phyloP scores from a whole-genome alignment of 2,797 vertebrate species.

The Naso thynnoides region DNA sequence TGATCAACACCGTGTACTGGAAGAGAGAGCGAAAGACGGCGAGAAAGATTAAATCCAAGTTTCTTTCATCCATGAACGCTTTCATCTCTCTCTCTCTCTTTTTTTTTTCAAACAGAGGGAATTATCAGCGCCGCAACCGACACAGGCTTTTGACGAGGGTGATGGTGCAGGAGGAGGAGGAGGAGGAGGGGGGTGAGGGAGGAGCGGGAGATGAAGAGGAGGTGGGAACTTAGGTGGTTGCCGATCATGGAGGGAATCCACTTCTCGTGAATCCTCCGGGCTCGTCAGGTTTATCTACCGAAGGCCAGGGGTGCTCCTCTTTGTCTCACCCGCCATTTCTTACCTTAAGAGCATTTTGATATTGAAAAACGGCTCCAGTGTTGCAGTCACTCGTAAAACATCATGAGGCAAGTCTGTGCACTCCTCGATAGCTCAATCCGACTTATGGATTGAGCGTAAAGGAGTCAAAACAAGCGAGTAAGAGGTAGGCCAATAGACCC shows the following conservation, averaged over 20 bases:
- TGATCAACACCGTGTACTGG: constrained; percentile 88
- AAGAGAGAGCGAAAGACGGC: constrained; percentile 49
- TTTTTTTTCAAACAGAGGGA: constrained; percentile 93
- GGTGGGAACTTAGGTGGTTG: constrained; percentile 59
- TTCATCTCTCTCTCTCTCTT: constrained; percentile 91
- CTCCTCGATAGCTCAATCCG: constrained; percentile 45
- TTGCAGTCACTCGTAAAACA: constrained; percentile 3
- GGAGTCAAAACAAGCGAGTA: constrained; percentile 13
- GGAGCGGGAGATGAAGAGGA: constrained; percentile 35
- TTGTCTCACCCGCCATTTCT: constrained; percentile 49
- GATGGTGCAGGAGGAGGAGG: constrained; percentile 14
- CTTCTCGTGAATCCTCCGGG: constrained; percentile 31
- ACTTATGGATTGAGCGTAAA: constrained; percentile 13
- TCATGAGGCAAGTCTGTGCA: not conserved
- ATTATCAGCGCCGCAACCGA: constrained; percentile 93
- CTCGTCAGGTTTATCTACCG: constrained; percentile 60
- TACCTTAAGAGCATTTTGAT: constrained; percentile 46
- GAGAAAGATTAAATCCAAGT: constrained; percentile 91
- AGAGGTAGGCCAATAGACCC: constrained; percentile 18
- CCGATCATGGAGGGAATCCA: constrained; percentile 49
- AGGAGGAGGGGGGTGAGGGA: constrained; percentile 22
- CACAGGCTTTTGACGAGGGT: constrained; percentile 83
- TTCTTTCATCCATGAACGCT: constrained; percentile 97
- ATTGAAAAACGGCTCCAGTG: constrained; percentile 9
- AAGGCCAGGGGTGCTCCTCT: constrained; percentile 43